Percentiles rank a stretch among this genome's conserved stretches.
phyloP scores from a whole-genome alignment of 2,888 invertebrate genomes.

The Calameuta pallipes region DNA sequence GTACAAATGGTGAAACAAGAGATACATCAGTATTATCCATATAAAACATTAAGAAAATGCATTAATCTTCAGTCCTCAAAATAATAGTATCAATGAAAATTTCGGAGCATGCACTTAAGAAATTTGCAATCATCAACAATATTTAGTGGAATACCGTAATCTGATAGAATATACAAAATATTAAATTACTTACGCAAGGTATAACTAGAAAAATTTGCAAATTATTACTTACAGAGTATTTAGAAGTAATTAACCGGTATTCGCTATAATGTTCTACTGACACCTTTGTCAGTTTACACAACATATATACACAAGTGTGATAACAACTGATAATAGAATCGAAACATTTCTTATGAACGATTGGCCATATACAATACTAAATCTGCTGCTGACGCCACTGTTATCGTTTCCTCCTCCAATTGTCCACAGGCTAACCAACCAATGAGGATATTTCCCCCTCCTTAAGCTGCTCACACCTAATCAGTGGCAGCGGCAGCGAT shows the following conservation, averaged over 20 bases:
- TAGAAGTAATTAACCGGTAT: neutral
- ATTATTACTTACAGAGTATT: neutral
- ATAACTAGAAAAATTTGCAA: neutral
- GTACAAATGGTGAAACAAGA: neutral
- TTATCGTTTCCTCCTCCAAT: neutral
- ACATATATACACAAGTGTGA: neutral
- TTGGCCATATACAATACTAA: neutral
- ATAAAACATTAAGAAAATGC: neutral
- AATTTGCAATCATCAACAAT: neutral
- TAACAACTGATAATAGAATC: neutral
- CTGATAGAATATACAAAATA: neutral
- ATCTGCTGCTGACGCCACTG: neutral
- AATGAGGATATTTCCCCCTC: neutral
- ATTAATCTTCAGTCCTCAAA: neutral
- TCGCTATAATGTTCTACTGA: neutral
- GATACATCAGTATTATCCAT: neutral
- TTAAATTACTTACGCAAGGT: neutral
- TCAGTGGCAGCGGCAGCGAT: neutral
- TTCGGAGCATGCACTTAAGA: neutral
- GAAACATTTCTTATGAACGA: neutral
- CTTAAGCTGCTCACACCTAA: neutral
- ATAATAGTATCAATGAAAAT: neutral
- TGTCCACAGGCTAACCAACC: neutral
- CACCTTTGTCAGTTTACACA: neutral
- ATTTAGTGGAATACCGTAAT: neutral